These are phyloP conservation scores for Myiozetetes cayanensis DNA, from an alignment of 2,113 vertebrate genomes.

Conservation along the genomic window DNA sequence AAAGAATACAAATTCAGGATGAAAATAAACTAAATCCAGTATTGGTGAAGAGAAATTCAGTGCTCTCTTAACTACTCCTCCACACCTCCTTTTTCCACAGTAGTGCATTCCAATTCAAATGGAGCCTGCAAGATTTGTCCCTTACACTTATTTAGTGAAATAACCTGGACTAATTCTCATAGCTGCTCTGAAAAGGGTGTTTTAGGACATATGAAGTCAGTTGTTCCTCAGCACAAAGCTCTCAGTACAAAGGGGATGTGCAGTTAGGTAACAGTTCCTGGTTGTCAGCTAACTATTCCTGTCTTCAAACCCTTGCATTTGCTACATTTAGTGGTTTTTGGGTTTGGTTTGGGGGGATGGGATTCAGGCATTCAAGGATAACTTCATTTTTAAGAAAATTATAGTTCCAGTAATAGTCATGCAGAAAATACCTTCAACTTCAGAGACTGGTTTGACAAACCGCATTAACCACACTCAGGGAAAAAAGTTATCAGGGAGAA, in stretches of 20 bases:
- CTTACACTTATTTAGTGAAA: neutral
- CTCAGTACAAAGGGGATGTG: neutral
- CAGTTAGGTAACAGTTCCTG: neutral
- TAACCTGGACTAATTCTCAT: neutral
- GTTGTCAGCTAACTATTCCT: neutral
- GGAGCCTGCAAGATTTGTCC: neutral
- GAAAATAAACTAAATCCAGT: neutral
- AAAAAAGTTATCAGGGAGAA: neutral
- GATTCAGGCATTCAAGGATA: neutral
- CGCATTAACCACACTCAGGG: accelerated
- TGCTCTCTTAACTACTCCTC: neutral
- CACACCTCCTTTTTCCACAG: neutral
- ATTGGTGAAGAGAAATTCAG: neutral
- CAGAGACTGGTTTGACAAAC: neutral
- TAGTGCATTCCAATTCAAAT: neutral
- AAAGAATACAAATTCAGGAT: neutral
- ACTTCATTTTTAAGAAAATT: neutral
- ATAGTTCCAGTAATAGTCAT: neutral
- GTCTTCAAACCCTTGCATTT: neutral
- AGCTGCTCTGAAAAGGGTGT: neutral
- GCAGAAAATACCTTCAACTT: neutral
- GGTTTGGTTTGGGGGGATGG: too few relatives aligned
- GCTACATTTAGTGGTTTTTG: neutral
- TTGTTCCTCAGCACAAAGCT: neutral
- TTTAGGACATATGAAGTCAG: neutral